These are phyloP conservation scores for Corydoras maculifer DNA, from an alignment of 2,113 vertebrate species.

Conservation along the genomic window DNA sequence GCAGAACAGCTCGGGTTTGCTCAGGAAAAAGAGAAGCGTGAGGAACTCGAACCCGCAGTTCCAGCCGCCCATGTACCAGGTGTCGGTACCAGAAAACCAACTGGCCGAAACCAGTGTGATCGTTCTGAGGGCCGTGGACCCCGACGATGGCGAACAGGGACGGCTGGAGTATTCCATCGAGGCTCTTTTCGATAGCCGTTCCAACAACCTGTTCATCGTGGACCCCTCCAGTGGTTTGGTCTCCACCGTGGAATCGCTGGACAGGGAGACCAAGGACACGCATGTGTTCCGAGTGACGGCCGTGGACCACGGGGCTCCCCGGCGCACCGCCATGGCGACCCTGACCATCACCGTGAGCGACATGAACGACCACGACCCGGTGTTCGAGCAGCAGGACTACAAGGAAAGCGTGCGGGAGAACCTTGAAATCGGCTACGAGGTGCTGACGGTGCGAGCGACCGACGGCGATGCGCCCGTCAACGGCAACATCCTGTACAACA, in stretches of 20 bases:
- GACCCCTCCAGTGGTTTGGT: slow-evolving; percentile 67
- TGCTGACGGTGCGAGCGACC: slow-evolving; percentile 86
- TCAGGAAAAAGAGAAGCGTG: slow-evolving; percentile 70
- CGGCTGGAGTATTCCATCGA: slow-evolving; percentile 80
- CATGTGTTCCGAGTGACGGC: slow-evolving; percentile 87
- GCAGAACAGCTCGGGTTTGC: slow-evolving; percentile 45
- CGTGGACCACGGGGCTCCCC: slow-evolving; percentile 72
- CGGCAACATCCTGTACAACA: slow-evolving; percentile 84
- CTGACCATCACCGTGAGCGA: slow-evolving; percentile 83
- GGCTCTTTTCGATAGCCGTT: slow-evolving; percentile 91
- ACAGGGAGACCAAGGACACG: slow-evolving; percentile 87
- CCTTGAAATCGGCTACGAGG: slow-evolving; percentile 90
- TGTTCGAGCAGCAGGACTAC: slow-evolving; percentile 89
- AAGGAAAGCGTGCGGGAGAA: slow-evolving; percentile 90
- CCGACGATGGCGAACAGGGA: slow-evolving; percentile 81
- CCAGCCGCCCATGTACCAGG: slow-evolving; percentile 90
- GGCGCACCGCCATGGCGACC: slow-evolving; percentile 83
- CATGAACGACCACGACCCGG: slow-evolving; percentile 82
- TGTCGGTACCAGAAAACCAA: slow-evolving; percentile 80
- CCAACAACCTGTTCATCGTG: slow-evolving; percentile 73
- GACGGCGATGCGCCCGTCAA: slow-evolving; percentile 83
- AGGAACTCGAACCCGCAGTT: slow-evolving; percentile 82
- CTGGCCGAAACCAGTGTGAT: slow-evolving; percentile 76
- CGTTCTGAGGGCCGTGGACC: slow-evolving; percentile 73
- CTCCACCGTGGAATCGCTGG: slow-evolving; percentile 75